Base-by-base conservation (phyloP, 2,888 invertebrate genomes). In the Drosophila planitibia region DNA sequence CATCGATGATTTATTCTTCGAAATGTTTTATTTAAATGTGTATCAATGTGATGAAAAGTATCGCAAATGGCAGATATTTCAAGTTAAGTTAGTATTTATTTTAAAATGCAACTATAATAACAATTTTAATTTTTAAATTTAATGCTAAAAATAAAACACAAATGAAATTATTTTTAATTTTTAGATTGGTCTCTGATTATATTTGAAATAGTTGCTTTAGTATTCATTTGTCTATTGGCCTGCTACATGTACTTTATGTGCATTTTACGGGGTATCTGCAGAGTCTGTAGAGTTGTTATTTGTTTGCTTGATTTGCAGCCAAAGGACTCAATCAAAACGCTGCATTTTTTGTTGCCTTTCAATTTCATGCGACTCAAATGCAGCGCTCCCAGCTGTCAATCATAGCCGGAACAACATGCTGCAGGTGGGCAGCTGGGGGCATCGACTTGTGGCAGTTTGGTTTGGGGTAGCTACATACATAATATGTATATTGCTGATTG, bases 331-430 rank as follows among this genome's bases (percentile, higher is more conserved):
- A 85, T 90, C 89, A 88, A 85, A 81, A 72, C 72, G 75, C 78
- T 86, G 87, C 73, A 83, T 74, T 88, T 81, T 76, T 70, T 63
- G 65, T 49, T 49, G 76, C 76, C 73, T 76, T 83, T 85, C 80
- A 74, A 76, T 75, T 80, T 70, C 67, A 83, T 85, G 79, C 65
- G 82, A 82, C 76, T 86, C 82, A 68, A 82, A 85, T 82, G 90
- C 85, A 87, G 74, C 84, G 70, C 49, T 51, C 75, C 75, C 73
- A 79, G 85, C 89, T 90, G 91, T 91, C 89, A 89, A 89, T 91
- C 89, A 90, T 73, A 79, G 70, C 60, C 68, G 54, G 32, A 25
- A 58, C 68, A 74, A 52, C 66, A 74, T 82, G 78, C 74, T 82
- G 88, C 89, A 88, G 81, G 78, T 88, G 89, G 80, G 76, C 73